phyloP scores from a whole-genome alignment of 2,888 invertebrate species.

The Ischnus inquisitorius region DNA sequence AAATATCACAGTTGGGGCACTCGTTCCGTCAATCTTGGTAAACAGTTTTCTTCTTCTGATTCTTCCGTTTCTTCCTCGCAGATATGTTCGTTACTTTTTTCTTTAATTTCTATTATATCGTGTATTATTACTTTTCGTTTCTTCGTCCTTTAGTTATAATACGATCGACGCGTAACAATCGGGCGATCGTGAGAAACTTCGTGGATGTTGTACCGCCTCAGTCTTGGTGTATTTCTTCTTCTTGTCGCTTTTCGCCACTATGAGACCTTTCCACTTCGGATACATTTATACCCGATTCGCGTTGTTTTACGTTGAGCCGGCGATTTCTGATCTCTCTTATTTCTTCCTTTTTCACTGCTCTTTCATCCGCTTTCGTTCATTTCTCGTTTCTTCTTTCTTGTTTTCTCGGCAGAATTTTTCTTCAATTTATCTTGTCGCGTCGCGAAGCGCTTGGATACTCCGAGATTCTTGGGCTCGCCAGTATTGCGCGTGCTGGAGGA shows the following conservation, averaged over 20 bases:
- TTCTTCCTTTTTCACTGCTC: not conserved
- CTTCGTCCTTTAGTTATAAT: conserved; percentile 41
- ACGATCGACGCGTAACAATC: conserved; percentile 29
- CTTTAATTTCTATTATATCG: conserved; percentile 33
- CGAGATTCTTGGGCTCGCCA: not conserved
- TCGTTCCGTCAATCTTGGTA: conserved; percentile 45
- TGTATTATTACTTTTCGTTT: conserved; percentile 32
- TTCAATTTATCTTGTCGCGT: not conserved
- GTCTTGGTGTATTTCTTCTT: conserved; percentile 66
- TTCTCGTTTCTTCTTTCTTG: not conserved
- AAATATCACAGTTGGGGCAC: conserved; percentile 65
- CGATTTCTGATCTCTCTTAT: conserved; percentile 1
- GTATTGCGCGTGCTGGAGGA: not conserved
- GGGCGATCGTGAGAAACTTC: conserved; percentile 75
- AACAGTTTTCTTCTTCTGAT: conserved; percentile 13
- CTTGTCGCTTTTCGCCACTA: conserved; percentile 72
- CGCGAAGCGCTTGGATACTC: not conserved
- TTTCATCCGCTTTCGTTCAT: not conserved
- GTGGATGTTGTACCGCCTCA: conserved; percentile 67
- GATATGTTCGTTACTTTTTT: conserved; percentile 11
- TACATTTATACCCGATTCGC: conserved; percentile 74
- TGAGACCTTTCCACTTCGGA: conserved; percentile 74
- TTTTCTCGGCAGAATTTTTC: not conserved
- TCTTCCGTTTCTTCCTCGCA: conserved; percentile 18
- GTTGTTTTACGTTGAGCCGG: conserved; percentile 46